Percentiles rank a stretch among this genome's conserved stretches.
Evolutionary conservation across 2,113 vertebrate genomes (phyloP).

Genomic region (Dromaius novaehollandiae): DNA sequence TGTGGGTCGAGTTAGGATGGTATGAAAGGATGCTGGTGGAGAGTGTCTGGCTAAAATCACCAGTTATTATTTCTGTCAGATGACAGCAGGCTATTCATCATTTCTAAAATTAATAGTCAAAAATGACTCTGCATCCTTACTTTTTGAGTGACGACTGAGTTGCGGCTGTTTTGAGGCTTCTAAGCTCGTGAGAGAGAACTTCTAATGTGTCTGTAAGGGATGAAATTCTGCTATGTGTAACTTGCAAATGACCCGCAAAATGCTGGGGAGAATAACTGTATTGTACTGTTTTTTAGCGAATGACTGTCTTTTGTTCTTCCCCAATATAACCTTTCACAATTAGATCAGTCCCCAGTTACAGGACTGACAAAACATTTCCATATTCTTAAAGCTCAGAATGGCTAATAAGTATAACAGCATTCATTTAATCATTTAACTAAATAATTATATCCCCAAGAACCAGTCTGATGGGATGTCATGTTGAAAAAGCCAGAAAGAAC

Average conservation of each 20-base stretch:
- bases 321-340: neutral
- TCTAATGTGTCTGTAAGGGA: neutral
- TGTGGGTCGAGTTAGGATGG: neutral
- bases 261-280: neutral
- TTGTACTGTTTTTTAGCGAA: neutral
- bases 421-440: slow-evolving; percentile 64
- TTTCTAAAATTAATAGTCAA: slow-evolving; percentile 20
- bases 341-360: neutral
- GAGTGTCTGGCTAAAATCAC: neutral
- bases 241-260: neutral
- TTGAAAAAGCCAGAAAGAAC: slow-evolving; percentile 38
- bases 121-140: neutral
- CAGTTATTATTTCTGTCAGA: neutral
- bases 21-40: neutral
- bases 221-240: neutral
- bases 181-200: neutral
- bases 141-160: neutral
- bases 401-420: slow-evolving; percentile 11
- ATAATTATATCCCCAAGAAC: slow-evolving; percentile 58
- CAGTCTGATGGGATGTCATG: slow-evolving; percentile 11
- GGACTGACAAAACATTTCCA: neutral
- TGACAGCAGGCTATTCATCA: neutral
- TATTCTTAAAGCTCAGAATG: slow-evolving; percentile 16
- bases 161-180: neutral
- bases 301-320: neutral